A percentile compares a stretch with the other conserved stretches of the same genome.
These are phyloP conservation scores for Semaprochilodus insignis DNA, from an alignment of 2,797 vertebrate genomes.

Conservation along the genomic window DNA sequence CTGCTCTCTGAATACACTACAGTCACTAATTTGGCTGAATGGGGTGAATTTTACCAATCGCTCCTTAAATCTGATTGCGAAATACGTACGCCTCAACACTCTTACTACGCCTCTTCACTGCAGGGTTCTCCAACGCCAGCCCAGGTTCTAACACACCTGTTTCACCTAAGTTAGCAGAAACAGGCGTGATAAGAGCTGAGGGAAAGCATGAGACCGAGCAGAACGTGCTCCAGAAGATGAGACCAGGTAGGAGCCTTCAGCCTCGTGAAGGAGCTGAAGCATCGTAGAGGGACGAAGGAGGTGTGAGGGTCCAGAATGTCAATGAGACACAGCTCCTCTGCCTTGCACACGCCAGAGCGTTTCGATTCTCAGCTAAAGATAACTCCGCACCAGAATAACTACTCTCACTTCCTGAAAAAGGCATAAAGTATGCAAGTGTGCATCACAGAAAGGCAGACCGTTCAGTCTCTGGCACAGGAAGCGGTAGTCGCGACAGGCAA, in stretches of 20 bases:
- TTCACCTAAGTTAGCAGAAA: no score
- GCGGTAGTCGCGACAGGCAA: background rate
- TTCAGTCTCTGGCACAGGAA: background rate
- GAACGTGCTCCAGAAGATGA: background rate
- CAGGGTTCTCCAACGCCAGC: background rate
- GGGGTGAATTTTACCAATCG: no score
- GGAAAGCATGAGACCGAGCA: no score
- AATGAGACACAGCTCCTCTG: background rate
- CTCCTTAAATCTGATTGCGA: no score
- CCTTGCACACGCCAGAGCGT: background rate
- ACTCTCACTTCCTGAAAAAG: constrained; percentile 41
- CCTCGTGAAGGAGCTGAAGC: background rate
- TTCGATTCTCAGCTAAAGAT: constrained; percentile 7
- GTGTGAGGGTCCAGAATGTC: background rate
- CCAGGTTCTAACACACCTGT: no score
- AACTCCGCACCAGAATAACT: constrained; percentile 20
- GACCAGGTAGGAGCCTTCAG: background rate
- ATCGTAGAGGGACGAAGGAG: background rate
- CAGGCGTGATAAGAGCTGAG: background rate
- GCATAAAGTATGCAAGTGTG: background rate
- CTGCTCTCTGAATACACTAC: no score
- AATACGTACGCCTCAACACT: no score
- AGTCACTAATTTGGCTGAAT: no score
- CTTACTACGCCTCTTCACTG: no score
- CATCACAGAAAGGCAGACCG: background rate